These are phyloP conservation scores for Cecidostiba fungosa DNA, from an alignment of 2,888 invertebrate species.

Conservation along the genomic window DNA sequence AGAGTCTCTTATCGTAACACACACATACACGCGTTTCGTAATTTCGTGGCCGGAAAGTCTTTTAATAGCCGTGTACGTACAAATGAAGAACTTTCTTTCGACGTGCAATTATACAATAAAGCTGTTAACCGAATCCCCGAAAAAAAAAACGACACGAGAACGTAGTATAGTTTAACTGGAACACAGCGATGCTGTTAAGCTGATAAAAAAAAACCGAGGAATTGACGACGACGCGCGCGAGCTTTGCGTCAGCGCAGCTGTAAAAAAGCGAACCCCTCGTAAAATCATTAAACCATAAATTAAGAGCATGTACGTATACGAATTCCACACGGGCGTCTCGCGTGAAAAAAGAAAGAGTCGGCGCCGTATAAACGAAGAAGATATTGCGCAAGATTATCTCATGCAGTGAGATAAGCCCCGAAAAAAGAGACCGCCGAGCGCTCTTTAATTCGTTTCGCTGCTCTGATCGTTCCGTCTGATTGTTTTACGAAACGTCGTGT, in stretches of 20 bases:
- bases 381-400: conserved; percentile 58
- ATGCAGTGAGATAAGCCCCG: conserved; percentile 10
- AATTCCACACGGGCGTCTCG: not conserved
- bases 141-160: not conserved
- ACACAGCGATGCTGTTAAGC: not conserved
- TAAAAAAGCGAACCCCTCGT: conserved; percentile 40
- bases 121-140: not conserved
- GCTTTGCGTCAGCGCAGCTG: not conserved
- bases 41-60: not conserved
- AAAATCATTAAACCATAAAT: conserved; percentile 56
- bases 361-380: conserved; percentile 12
- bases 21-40: not conserved
- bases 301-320: not conserved
- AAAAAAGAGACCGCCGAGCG: conserved; percentile 15
- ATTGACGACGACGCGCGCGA: conserved; percentile 1
- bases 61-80: not conserved
- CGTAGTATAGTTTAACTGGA: not conserved
- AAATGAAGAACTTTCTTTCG: not conserved
- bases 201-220: not conserved
- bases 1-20: not conserved
- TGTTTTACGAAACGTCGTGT: not conserved
- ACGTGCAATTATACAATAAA: not conserved
- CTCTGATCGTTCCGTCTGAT: conserved; percentile 2
- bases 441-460: conserved; percentile 36
- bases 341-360: not conserved